These are phyloP conservation scores for Dasyurus viverrinus DNA, from an alignment of 2,113 vertebrate species.

Conservation along the genomic window DNA sequence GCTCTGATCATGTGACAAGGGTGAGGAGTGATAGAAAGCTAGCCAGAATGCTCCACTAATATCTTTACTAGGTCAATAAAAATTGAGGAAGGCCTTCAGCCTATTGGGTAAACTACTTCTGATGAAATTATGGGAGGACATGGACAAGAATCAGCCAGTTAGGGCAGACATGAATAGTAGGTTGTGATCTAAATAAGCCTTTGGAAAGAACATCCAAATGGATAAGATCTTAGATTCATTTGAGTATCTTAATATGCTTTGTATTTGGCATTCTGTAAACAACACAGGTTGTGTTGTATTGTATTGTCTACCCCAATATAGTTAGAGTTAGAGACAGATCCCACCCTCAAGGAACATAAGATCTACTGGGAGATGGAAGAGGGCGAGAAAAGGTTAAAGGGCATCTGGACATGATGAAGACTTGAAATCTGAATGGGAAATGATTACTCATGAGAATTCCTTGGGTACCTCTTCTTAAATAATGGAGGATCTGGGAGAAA, in stretches of 20 bases:
- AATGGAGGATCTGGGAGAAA: background rate
- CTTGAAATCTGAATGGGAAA: background rate
- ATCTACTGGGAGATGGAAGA: background rate
- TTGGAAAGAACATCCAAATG: background rate
- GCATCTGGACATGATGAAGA: background rate
- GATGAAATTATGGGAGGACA: background rate
- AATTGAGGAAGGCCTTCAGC: background rate
- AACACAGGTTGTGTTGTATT: background rate
- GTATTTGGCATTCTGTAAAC: background rate
- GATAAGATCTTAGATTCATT: background rate
- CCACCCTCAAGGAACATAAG: background rate
- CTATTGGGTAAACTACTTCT: background rate
- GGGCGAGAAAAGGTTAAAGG: background rate
- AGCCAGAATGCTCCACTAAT: background rate
- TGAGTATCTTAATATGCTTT: background rate
- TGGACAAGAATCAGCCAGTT: background rate
- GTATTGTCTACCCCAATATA: background rate
- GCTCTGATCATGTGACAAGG: background rate
- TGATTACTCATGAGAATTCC: background rate
- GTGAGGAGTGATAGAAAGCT: background rate
- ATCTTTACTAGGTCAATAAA: background rate
- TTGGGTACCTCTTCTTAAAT: background rate
- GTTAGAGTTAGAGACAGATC: background rate
- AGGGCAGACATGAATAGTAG: background rate
- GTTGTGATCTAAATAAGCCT: background rate